phyloP scores from a whole-genome alignment of 2,797 vertebrate species.

The Eulemur coronatus region DNA sequence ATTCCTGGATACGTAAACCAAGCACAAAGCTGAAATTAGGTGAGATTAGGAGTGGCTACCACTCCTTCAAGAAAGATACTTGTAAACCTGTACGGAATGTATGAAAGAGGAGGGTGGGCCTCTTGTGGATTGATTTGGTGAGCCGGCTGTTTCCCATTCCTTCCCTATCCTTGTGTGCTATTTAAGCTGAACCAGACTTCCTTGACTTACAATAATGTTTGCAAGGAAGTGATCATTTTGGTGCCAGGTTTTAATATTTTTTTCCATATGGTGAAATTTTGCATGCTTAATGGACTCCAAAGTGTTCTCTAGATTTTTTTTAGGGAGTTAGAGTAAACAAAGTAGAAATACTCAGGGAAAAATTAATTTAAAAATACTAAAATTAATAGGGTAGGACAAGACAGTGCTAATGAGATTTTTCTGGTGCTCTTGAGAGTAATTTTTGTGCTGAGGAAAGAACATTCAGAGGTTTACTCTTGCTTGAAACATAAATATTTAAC shows the following conservation, averaged over 20 bases:
- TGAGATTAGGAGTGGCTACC: background rate
- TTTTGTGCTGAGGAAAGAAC: background rate
- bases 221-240: background rate
- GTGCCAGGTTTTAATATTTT: background rate
- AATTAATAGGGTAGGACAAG: background rate
- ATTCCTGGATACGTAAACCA: background rate
- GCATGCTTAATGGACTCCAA: background rate
- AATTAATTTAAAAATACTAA: background rate
- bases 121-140: background rate
- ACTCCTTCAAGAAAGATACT: background rate
- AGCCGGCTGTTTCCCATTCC: background rate
- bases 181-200: background rate
- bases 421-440: background rate
- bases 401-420: background rate
- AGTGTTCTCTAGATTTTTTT: background rate
- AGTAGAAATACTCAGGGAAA: background rate
- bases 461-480: constrained; percentile 12
- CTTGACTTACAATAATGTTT: background rate
- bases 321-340: background rate
- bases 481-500: constrained; percentile 27
- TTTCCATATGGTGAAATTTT: constrained; percentile 45
- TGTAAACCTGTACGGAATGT: background rate
- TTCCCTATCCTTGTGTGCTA: background rate
- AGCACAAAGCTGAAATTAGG: background rate
- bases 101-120: too few species aligned